Evolutionary conservation across 2,888 invertebrate genomes (phyloP), one percentile per base, ranked within the genome.

Genomic region (Leptothorax acervorum): DNA sequence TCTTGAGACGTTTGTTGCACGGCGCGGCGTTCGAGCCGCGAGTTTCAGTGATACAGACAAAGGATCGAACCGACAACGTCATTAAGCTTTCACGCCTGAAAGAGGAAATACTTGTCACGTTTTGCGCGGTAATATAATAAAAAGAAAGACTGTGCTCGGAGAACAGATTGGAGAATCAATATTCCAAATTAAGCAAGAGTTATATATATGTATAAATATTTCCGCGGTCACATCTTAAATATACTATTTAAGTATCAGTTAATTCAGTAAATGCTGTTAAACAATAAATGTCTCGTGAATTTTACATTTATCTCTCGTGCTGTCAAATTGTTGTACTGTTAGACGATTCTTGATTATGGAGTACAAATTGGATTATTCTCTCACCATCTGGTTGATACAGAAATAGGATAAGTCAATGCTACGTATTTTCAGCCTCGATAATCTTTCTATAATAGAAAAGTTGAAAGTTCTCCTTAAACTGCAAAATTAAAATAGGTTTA

Each of bases 51-150:
- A 23, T 73, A 60, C 28, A 15, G 60, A 62, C 60, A 79, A 71
- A 79, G 79, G 11, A 23, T 35, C 11, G 23, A 45, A 60, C 35
- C 45, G 79, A 60, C 73, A 39, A 28, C 48, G 48, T 48, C 45
- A 79, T 71, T 79, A 79, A 79, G 73, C 57, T 71, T 79, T 79
- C 48, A 79, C 73, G 79, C 45, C 35, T 79, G 79, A 71, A 79
- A 79, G 35, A 79, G 71, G 35, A 48, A 73, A 48, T 60, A 23
- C 23, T 45, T 23, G 71, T 3, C 8, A 23, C 71, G 3, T 6
- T 11, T 23, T 8, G 23, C 57, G 23, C 12, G 18, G 45, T 1
- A 60, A 60, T 71, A 60, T 71, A 48, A 79, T 60, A 48, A 71
- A 79, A 23, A 12, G 4, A 48, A 45, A 45, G 11, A 48, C 35